phyloP scores from a whole-genome alignment of 2,797 vertebrate species.

The Myotis daubentonii region DNA sequence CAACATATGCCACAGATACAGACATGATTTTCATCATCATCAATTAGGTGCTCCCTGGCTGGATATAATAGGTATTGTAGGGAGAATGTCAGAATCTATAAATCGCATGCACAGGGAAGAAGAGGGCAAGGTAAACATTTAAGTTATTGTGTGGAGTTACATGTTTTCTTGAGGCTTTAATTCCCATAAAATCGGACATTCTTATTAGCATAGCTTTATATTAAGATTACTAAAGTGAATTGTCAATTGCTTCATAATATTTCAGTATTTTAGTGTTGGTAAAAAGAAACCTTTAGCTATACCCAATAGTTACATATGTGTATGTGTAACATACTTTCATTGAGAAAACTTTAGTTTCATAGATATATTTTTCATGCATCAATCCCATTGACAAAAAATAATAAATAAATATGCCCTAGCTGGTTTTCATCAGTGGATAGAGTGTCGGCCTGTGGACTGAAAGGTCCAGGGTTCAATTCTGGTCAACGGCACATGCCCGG shows the following conservation, averaged over 20 bases:
- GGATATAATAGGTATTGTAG: background rate
- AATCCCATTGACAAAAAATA: background rate
- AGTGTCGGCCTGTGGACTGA: no score
- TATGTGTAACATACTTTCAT: background rate
- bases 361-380: background rate
- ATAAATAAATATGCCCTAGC: background rate
- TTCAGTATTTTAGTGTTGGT: background rate
- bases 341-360: background rate
- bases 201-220: background rate
- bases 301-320: background rate
- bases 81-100: background rate
- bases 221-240: background rate
- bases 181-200: background rate
- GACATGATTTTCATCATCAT: constrained; percentile 67
- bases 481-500: no score
- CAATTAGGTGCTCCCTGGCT: constrained; percentile 54
- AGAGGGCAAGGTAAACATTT: background rate
- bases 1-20: constrained; percentile 45
- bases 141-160: background rate
- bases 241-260: background rate
- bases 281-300: background rate
- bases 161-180: background rate
- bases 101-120: constrained; percentile 1
- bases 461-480: no score
- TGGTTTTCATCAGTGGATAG: no score